Evolutionary conservation across 2,888 invertebrate species (phyloP).

Genomic region (Caenorhabditis sinica): DNA sequence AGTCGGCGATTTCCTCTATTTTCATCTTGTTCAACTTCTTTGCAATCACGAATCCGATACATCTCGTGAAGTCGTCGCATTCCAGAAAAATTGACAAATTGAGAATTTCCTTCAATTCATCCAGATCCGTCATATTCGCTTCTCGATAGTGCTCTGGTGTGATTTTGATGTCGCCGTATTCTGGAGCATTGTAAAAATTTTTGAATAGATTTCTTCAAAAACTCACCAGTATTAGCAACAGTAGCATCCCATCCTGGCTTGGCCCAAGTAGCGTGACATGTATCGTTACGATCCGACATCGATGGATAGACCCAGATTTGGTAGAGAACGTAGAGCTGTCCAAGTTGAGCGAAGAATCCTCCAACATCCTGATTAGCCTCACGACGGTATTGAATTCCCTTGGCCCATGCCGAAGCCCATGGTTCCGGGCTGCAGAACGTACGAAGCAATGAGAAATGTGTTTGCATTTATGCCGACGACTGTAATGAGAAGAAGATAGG

Average conservation of each 20-base stretch:
- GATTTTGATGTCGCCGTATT: background rate
- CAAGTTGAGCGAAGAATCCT: conserved; percentile 96
- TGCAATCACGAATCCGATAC: conserved; percentile 1
- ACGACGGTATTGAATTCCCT: conserved; percentile 88
- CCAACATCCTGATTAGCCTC: conserved; percentile 96
- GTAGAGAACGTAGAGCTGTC: conserved; percentile 96
- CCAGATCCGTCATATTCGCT: background rate
- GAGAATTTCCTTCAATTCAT: conserved; percentile 4
- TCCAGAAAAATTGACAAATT: conserved; percentile 1
- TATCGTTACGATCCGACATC: conserved; percentile 93
- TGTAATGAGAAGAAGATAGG: too few species aligned
- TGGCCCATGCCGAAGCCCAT: conserved; percentile 97
- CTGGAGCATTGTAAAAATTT: background rate
- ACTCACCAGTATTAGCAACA: conserved; percentile 93
- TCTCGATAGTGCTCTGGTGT: background rate
- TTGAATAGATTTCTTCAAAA: too few species aligned
- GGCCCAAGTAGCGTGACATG: conserved; percentile 92
- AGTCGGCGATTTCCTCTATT: background rate
- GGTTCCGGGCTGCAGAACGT: conserved; percentile 92
- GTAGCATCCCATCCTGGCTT: conserved; percentile 99
- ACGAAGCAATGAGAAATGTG: too few species aligned
- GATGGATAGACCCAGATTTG: conserved; percentile 99
- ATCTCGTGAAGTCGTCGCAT: background rate
- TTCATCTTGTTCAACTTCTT: background rate
- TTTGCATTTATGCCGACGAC: too few species aligned